These are phyloP conservation scores for Peromyscus eremicus DNA, from an alignment of 2,797 vertebrate species.

Conservation along the genomic window DNA sequence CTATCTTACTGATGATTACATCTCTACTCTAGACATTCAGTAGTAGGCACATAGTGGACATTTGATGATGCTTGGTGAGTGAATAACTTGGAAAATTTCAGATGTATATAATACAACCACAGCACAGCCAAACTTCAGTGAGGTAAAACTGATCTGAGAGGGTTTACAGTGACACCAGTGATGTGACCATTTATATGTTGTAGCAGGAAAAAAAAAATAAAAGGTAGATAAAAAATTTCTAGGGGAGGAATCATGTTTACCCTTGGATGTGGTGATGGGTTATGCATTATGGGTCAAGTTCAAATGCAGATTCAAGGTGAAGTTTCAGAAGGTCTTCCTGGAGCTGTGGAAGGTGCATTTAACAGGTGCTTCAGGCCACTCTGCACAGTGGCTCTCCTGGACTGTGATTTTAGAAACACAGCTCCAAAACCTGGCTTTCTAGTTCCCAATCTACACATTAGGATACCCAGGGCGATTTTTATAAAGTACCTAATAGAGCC, in stretches of 20 bases:
- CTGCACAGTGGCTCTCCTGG: background rate
- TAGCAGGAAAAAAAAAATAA: background rate
- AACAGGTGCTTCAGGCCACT: background rate
- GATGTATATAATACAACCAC: background rate
- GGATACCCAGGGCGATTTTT: background rate
- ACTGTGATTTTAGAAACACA: slow-evolving; percentile 34
- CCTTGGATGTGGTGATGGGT: background rate
- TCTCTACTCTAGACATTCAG: background rate
- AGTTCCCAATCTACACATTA: background rate
- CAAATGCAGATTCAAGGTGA: background rate
- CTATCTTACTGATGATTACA: background rate
- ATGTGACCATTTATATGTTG: background rate
- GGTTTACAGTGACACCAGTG: background rate
- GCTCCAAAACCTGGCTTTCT: background rate
- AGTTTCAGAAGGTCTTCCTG: background rate
- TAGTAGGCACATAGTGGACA: background rate
- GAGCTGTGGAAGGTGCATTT: background rate
- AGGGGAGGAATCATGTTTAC: background rate
- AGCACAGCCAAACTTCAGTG: background rate
- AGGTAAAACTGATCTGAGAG: background rate
- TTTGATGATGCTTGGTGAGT: background rate
- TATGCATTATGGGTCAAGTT: background rate
- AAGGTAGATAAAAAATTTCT: background rate
- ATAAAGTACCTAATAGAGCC: background rate
- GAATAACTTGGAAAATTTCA: background rate